phyloP scores from a whole-genome alignment of 2,797 vertebrate species.

The Gephyroberyx darwinii region DNA sequence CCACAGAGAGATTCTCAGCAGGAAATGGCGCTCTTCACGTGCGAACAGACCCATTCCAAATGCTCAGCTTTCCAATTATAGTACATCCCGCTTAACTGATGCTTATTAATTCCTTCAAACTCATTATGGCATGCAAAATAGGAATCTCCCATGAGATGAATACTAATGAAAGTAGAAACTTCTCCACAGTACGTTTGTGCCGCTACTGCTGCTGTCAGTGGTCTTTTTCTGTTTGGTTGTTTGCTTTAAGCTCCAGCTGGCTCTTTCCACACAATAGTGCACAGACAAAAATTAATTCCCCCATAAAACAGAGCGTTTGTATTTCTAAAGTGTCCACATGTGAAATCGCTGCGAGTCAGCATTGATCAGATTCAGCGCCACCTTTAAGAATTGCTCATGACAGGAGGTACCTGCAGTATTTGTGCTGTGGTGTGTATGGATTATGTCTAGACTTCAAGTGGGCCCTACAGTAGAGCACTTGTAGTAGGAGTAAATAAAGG shows the following conservation, averaged over 20 bases:
- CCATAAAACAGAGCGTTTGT: constrained; percentile 9
- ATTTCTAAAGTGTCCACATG: constrained; percentile 32
- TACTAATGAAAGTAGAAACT: constrained; percentile 72
- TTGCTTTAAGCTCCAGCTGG: constrained; percentile 28
- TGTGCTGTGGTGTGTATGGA: constrained; percentile 47
- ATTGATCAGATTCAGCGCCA: constrained; percentile 47
- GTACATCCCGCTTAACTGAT: constrained; percentile 81
- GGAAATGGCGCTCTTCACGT: constrained; percentile 52
- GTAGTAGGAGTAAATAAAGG: constrained; percentile 74
- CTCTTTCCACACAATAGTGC: not conserved
- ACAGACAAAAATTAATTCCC: constrained; percentile 19
- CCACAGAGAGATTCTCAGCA: constrained; percentile 49
- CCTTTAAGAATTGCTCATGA: constrained; percentile 39
- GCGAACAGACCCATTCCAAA: constrained; percentile 70
- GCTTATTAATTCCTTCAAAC: constrained; percentile 84
- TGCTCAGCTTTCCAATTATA: constrained; percentile 79
- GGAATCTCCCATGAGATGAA: constrained; percentile 75
- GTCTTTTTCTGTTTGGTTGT: constrained; percentile 40
- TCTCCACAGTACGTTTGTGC: constrained; percentile 24
- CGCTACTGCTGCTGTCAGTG: constrained; percentile 24
- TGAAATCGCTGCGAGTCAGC: constrained; percentile 21
- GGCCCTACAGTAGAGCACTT: constrained; percentile 42
- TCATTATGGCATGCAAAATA: constrained; percentile 84
- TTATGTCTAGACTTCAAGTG: constrained; percentile 45
- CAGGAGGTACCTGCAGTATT: constrained; percentile 31